phyloP scores from a whole-genome alignment of 2,888 invertebrate species.

The Spialia ferax region DNA sequence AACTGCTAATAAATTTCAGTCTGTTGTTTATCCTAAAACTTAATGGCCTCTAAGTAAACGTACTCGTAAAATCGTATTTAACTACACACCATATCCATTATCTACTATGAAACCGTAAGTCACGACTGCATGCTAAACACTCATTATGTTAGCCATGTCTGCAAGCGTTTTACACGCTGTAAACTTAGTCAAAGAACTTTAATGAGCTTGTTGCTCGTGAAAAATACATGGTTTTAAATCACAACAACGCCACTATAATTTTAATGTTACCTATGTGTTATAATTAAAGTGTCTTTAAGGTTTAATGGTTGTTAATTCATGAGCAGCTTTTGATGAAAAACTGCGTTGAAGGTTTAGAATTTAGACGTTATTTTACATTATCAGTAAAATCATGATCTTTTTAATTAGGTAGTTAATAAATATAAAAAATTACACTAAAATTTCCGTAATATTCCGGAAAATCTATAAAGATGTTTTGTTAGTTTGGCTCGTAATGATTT shows the following conservation, averaged over 20 bases:
- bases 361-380: too few relatives aligned
- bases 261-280: not conserved
- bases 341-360: not conserved
- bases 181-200: slow-evolving; percentile 56
- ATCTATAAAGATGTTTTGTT: too few relatives aligned
- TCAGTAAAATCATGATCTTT: too few relatives aligned
- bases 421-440: too few relatives aligned
- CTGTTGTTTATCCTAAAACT: not conserved
- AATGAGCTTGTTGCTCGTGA: slow-evolving; percentile 61
- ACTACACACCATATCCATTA: slow-evolving; percentile 16
- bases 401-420: too few relatives aligned
- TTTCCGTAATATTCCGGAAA: too few relatives aligned
- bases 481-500: too few relatives aligned
- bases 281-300: not conserved
- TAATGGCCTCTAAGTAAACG: slow-evolving; percentile 3
- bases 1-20: not conserved
- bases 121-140: slow-evolving; percentile 50
- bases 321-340: not conserved
- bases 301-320: not conserved
- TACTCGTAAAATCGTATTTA: slow-evolving; percentile 6
- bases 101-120: slow-evolving; percentile 38
- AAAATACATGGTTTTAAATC: slow-evolving; percentile 52
- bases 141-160: slow-evolving; percentile 51
- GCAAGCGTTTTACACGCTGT: slow-evolving; percentile 43
- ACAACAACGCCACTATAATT: slow-evolving; percentile 8